These are phyloP conservation scores for Pelmatolapia mariae DNA, from an alignment of 2,113 vertebrate species.

Conservation along the genomic window DNA sequence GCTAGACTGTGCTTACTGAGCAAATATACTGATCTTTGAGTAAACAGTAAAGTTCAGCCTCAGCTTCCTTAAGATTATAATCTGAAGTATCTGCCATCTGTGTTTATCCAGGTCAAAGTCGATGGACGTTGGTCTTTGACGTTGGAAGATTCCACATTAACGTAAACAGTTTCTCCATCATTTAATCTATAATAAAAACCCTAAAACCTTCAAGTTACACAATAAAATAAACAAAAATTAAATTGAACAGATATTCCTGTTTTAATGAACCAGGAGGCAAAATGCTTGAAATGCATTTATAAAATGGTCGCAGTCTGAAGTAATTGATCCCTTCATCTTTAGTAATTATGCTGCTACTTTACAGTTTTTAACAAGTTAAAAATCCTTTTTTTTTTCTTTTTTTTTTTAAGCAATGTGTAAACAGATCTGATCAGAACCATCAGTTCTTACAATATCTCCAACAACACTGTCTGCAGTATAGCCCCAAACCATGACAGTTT, in stretches of 20 bases:
- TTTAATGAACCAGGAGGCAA: neutral
- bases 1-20: neutral
- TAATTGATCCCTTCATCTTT: neutral
- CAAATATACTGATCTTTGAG: neutral
- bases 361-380: neutral
- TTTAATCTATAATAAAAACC: neutral
- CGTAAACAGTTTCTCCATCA: neutral
- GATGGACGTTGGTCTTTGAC: neutral
- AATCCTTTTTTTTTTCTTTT: fast-evolving
- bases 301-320: fast-evolving
- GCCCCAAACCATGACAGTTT: neutral
- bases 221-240: neutral
- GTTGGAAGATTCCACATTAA: neutral
- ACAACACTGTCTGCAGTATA: fast-evolving
- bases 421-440: neutral
- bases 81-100: neutral
- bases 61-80: neutral
- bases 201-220: neutral
- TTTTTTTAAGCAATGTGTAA: fast-evolving
- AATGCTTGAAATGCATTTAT: neutral
- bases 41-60: neutral
- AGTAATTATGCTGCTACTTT: neutral
- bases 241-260: neutral
- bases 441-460: neutral
- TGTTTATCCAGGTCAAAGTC: neutral